phyloP scores from a whole-genome alignment of 2,888 invertebrate genomes.

The Gnatocerus cornutus region DNA sequence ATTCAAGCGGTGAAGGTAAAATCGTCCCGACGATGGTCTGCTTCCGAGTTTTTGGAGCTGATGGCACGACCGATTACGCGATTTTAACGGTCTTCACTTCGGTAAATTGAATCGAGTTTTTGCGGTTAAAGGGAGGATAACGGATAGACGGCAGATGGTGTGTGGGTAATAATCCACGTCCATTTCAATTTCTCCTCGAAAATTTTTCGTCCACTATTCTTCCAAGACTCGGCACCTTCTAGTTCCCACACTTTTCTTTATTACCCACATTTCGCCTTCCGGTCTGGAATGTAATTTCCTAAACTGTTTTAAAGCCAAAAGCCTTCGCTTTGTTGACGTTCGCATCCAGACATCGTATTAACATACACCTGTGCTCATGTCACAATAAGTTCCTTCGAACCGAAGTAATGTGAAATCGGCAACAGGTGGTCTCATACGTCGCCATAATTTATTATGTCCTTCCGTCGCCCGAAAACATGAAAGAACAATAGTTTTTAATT shows the following conservation, averaged over 20 bases:
- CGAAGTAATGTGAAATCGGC: conserved; percentile 39
- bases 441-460: conserved; percentile 35
- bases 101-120: conserved; percentile 4
- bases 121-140: not conserved
- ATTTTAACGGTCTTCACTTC: conserved; percentile 10
- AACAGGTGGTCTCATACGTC: conserved; percentile 47
- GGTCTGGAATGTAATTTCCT: not conserved
- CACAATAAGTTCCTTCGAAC: conserved; percentile 46
- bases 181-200: too few relatives aligned
- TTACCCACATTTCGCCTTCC: conserved; percentile 2
- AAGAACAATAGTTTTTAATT: conserved; percentile 45
- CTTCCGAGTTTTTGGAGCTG: not conserved
- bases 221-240: too few relatives aligned
- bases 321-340: conserved; percentile 13
- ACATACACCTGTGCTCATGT: conserved; percentile 52
- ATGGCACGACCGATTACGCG: conserved; percentile 6
- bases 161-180: not conserved
- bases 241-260: not conserved
- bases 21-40: conserved; percentile 12
- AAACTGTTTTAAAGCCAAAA: not conserved
- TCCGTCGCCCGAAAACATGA: conserved; percentile 43
- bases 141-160: not conserved
- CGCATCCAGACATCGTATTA: conserved; percentile 43
- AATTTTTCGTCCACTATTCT: too few relatives aligned
- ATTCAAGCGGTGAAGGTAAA: conserved; percentile 15